These are phyloP conservation scores for Beaufortia kweichowensis DNA, from an alignment of 2,113 vertebrate species.

Conservation along the genomic window DNA sequence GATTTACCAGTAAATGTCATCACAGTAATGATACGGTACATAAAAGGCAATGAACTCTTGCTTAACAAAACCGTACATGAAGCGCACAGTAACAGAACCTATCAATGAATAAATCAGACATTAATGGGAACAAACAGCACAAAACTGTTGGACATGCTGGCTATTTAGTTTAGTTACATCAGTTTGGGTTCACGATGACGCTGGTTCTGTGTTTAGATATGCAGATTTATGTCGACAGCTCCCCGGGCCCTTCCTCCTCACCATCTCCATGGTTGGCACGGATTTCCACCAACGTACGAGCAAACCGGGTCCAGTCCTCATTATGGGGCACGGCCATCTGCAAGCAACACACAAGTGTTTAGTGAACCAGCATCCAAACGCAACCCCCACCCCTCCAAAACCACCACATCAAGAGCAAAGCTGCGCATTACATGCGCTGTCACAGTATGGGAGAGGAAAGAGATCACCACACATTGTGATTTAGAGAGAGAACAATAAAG, in stretches of 20 bases:
- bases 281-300: slow-evolving; percentile 91
- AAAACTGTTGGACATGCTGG: slow-evolving; percentile 27
- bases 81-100: neutral
- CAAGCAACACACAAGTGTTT: slow-evolving; percentile 20
- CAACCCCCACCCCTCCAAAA: slow-evolving; percentile 7
- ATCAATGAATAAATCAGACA: neutral
- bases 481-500: slow-evolving; percentile 40
- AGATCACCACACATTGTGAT: slow-evolving; percentile 38
- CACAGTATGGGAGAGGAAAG: slow-evolving; percentile 15
- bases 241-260: slow-evolving; percentile 87
- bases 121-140: slow-evolving; percentile 43
- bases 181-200: slow-evolving; percentile 27
- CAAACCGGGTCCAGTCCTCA: slow-evolving; percentile 91
- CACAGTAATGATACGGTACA: neutral
- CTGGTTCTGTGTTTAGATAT: slow-evolving; percentile 13
- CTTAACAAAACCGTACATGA: slow-evolving; percentile 33
- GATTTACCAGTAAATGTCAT: slow-evolving; percentile 14
- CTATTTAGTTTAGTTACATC: neutral
- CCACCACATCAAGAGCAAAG: slow-evolving; percentile 32
- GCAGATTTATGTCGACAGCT: slow-evolving; percentile 80
- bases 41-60: slow-evolving; percentile 2
- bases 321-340: slow-evolving; percentile 89
- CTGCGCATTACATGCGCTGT: slow-evolving; percentile 34
- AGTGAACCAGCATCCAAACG: slow-evolving; percentile 10
- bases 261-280: slow-evolving; percentile 91